phyloP scores from a whole-genome alignment of 2,113 vertebrate species.

The Microtus montanus region DNA sequence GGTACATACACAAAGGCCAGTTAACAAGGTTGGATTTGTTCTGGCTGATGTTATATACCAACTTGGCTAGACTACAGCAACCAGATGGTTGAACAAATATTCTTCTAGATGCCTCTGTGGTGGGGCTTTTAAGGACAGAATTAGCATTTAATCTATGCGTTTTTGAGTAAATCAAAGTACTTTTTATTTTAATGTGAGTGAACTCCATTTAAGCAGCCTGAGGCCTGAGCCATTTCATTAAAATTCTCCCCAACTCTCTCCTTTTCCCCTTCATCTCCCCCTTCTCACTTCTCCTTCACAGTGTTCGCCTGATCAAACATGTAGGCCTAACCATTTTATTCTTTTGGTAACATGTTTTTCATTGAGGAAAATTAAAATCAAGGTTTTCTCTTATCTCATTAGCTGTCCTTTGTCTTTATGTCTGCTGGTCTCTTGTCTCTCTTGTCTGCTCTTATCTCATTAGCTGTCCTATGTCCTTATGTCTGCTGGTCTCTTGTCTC shows the following conservation, averaged over 20 bases:
- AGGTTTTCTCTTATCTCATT: neutral
- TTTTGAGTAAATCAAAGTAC: neutral
- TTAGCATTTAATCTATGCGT: neutral
- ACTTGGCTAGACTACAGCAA: neutral
- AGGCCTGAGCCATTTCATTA: neutral
- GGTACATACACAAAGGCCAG: neutral
- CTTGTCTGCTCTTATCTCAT: neutral
- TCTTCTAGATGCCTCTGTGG: neutral
- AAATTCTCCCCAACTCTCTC: neutral
- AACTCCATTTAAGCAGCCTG: neutral
- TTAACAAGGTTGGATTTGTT: neutral
- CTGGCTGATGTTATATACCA: neutral
- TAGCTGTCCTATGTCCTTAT: neutral
- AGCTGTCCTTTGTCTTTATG: neutral
- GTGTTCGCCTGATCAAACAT: neutral
- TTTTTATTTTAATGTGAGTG: neutral
- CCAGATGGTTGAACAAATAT: neutral
- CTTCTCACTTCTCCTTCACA: neutral
- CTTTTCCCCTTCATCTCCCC: neutral
- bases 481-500: neutral
- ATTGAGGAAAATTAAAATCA: neutral
- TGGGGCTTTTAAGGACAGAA: neutral
- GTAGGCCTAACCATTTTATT: neutral
- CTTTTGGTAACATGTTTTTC: neutral
- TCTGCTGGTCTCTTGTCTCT: neutral